phyloP scores from a whole-genome alignment of 2,888 invertebrate species.

The Exocentrus adspersus region DNA sequence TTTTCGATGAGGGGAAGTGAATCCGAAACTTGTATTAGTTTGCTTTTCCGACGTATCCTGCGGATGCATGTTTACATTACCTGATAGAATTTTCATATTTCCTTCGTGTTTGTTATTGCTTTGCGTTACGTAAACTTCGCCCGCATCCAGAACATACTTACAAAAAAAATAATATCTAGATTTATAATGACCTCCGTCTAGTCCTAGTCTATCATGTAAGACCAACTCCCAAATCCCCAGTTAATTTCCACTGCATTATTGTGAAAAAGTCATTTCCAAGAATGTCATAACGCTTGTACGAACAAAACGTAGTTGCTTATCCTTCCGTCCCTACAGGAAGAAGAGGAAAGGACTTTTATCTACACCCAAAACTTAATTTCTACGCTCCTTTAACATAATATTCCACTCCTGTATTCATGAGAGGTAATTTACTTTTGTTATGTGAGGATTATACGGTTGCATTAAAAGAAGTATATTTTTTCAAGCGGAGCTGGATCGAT shows the following conservation, averaged over 20 bases:
- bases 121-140: neutral
- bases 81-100: constrained; percentile 6
- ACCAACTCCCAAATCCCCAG: constrained; percentile 21
- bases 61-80: constrained; percentile 1
- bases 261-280: constrained; percentile 18
- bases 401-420: constrained; percentile 31
- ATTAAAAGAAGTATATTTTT: constrained; percentile 1
- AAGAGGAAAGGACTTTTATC: constrained; percentile 31
- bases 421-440: constrained; percentile 30
- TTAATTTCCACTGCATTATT: constrained; percentile 18
- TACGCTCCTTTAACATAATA: constrained; percentile 27
- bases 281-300: constrained; percentile 10
- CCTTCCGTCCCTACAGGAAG: no score
- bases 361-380: constrained; percentile 25
- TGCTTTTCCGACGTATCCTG: neutral
- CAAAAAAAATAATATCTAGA: no score
- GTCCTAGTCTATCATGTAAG: no score
- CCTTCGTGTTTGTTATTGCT: neutral
- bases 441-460: constrained; percentile 25
- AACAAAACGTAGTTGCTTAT: no score
- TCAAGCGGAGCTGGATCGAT: neutral
- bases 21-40: constrained; percentile 6
- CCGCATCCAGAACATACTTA: no score
- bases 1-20: neutral
- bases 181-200: no score